A percentile compares a stretch with the other conserved stretches of the same genome.
phyloP scores from a whole-genome alignment of 2,888 invertebrate species.

The Chydorus sphaericus region DNA sequence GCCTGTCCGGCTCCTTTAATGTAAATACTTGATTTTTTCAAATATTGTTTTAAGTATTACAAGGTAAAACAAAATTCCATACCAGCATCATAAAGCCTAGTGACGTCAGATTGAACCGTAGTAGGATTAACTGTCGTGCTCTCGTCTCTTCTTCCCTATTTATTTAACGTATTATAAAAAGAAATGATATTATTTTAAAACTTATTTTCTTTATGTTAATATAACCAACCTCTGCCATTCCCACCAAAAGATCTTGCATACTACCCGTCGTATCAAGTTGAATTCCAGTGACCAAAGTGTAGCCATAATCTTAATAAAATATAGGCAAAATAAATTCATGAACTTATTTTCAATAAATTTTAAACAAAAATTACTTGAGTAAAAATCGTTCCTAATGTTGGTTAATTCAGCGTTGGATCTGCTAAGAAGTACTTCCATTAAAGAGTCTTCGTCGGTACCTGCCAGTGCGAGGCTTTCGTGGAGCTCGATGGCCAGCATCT shows the following conservation, averaged over 20 bases:
- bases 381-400: background rate
- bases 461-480: background rate
- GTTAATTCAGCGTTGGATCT: background rate
- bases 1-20: background rate
- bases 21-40: background rate
- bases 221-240: background rate
- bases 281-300: background rate
- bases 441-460: background rate
- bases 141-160: background rate
- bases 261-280: background rate
- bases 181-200: no score
- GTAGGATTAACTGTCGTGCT: background rate
- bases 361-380: background rate
- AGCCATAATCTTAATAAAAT: background rate
- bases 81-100: background rate
- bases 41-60: background rate
- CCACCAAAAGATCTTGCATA: background rate
- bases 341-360: background rate
- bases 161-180: background rate
- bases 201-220: no score
- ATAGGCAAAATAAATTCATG: background rate
- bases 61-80: background rate
- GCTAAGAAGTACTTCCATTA: background rate
- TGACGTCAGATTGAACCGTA: background rate
- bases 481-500: background rate